phyloP scores from a whole-genome alignment of 2,797 vertebrate genomes.

The Holocentrus rufus region DNA sequence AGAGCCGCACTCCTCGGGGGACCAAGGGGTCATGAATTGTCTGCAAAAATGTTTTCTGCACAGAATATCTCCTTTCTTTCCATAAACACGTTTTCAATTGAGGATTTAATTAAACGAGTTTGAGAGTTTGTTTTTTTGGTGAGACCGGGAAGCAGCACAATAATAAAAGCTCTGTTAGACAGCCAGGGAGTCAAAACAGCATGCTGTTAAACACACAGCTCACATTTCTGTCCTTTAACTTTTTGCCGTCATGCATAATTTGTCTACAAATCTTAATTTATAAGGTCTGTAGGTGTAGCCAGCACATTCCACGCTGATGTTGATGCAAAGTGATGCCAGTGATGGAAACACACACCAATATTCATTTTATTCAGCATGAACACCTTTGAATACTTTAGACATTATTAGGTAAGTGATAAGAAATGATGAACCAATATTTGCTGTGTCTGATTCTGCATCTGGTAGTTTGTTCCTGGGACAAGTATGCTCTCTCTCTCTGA shows the following conservation, averaged over 20 bases:
- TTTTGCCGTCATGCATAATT: conserved; percentile 58
- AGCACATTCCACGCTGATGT: conserved; percentile 52
- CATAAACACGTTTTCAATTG: conserved; percentile 73
- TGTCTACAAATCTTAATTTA: conserved; percentile 70
- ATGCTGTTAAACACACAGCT: conserved; percentile 68
- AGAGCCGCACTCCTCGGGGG: conserved; percentile 53
- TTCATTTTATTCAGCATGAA: conserved; percentile 11
- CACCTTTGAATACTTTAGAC: conserved; percentile 2
- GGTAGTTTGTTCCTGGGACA: conserved; percentile 30
- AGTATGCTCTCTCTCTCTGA: conserved; percentile 19
- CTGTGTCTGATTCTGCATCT: conserved; percentile 4
- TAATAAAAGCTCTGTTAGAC: conserved; percentile 63
- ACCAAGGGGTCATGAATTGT: conserved; percentile 66
- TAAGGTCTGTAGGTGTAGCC: conserved; percentile 55
- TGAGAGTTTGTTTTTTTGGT: conserved; percentile 72
- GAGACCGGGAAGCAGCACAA: conserved; percentile 60
- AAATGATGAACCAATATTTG: conserved; percentile 6
- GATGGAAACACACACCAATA: not conserved
- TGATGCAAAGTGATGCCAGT: conserved; percentile 34
- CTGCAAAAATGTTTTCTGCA: conserved; percentile 62
- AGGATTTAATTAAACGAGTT: conserved; percentile 76
- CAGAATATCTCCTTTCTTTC: conserved; percentile 73
- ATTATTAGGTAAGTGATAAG: conserved; percentile 16
- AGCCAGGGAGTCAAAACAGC: conserved; percentile 60
- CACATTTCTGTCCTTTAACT: conserved; percentile 66